Evolutionary conservation across 2,888 invertebrate species (phyloP).

Genomic region (Campoletis raptor): DNA sequence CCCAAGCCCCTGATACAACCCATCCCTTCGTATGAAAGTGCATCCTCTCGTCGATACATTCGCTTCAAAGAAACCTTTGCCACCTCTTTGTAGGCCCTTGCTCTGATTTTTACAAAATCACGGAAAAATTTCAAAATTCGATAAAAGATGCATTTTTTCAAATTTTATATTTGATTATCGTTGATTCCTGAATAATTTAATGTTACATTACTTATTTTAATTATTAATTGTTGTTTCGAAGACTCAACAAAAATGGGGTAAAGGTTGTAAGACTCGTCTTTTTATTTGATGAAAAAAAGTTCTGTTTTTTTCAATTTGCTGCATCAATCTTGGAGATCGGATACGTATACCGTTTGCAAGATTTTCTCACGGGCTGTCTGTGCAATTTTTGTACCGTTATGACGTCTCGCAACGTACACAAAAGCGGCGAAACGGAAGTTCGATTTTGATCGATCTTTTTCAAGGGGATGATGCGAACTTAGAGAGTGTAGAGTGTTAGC

Average conservation of each 20-base stretch:
- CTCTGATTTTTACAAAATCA: neutral
- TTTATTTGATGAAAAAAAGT: neutral
- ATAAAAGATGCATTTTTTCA: no score
- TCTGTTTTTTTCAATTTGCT: neutral
- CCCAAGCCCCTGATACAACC: constrained; percentile 3
- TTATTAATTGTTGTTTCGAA: neutral
- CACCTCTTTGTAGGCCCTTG: neutral
- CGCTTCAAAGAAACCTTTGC: constrained; percentile 10
- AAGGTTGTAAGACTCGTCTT: neutral
- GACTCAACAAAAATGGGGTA: neutral
- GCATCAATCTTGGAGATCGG: constrained; percentile 2
- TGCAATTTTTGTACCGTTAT: neutral
- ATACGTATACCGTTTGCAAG: neutral
- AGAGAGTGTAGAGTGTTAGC: neutral
- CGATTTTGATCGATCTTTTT: constrained; percentile 61
- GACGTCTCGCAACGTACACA: constrained; percentile 30
- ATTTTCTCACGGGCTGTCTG: neutral
- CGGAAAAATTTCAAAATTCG: neutral
- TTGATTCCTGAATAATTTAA: no score
- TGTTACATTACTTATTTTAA: no score
- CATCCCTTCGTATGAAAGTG: neutral
- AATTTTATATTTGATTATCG: no score
- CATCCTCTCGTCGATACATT: constrained; percentile 4
- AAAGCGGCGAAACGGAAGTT: constrained; percentile 33
- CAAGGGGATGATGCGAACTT: constrained; percentile 2